These are phyloP conservation scores for Dicranocentrus wangi DNA, from an alignment of 2,888 invertebrate species.

Conservation along the genomic window DNA sequence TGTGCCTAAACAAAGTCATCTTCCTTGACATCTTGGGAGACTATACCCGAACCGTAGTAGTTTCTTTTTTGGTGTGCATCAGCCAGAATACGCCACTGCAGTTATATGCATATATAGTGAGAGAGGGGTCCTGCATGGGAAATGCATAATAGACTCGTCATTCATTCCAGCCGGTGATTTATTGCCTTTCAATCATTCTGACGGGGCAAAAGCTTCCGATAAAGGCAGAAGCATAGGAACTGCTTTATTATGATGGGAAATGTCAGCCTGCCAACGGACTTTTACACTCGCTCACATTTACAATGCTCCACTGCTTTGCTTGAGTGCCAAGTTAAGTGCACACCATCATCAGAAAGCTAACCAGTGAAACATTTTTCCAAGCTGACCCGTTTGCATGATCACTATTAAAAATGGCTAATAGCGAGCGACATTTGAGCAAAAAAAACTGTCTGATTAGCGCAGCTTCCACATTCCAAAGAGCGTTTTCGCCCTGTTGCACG, in stretches of 20 bases:
- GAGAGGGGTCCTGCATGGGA: too few relatives aligned
- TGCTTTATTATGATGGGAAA: slow-evolving; percentile 52
- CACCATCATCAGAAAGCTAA: not conserved
- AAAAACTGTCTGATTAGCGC: too few relatives aligned
- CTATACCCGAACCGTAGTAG: too few relatives aligned
- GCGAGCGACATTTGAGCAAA: too few relatives aligned
- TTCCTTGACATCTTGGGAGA: too few relatives aligned
- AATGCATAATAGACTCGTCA: not conserved
- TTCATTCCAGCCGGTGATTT: slow-evolving; percentile 37
- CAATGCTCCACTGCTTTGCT: not conserved
- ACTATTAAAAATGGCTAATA: too few relatives aligned
- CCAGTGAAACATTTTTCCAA: too few relatives aligned
- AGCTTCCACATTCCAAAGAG: too few relatives aligned
- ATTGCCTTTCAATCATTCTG: slow-evolving; percentile 61
- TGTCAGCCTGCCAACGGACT: slow-evolving; percentile 16
- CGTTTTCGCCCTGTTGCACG: too few relatives aligned
- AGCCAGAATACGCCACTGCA: not conserved
- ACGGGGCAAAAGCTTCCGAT: slow-evolving; percentile 57
- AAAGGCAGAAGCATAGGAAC: not conserved
- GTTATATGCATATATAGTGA: not conserved
- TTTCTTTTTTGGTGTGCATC: slow-evolving; percentile 24
- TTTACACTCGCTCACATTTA: not conserved
- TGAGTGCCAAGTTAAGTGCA: not conserved
- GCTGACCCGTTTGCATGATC: too few relatives aligned
- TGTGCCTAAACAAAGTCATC: too few relatives aligned